A percentile compares a stretch with the other conserved stretches of the same genome.
These are phyloP conservation scores for Protonibea diacanthus DNA, from an alignment of 2,797 vertebrate species.

Conservation along the genomic window DNA sequence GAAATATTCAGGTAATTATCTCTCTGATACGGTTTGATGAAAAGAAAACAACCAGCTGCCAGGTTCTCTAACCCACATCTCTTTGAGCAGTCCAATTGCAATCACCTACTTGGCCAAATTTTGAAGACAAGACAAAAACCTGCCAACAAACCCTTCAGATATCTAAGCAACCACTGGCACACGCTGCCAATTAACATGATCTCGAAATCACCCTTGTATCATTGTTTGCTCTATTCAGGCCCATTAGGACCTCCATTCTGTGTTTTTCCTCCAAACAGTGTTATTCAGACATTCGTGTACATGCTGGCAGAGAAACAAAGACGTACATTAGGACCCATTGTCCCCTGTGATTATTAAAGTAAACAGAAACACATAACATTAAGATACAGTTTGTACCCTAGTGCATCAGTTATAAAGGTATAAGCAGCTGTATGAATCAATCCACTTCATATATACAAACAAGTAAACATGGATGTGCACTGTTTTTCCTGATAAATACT, in stretches of 20 bases:
- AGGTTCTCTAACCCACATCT: constrained; percentile 80
- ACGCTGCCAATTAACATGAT: constrained; percentile 79
- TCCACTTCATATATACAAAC: background rate
- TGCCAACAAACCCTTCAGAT: constrained; percentile 78
- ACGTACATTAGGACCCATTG: constrained; percentile 37
- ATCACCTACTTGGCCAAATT: constrained; percentile 83
- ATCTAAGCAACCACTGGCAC: constrained; percentile 81
- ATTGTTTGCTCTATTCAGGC: constrained; percentile 77
- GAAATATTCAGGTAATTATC: constrained; percentile 85
- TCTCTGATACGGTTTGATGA: constrained; percentile 83
- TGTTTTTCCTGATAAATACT: background rate
- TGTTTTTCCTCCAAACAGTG: constrained; percentile 79
- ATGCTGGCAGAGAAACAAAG: constrained; percentile 78
- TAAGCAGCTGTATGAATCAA: background rate
- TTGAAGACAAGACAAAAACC: constrained; percentile 73
- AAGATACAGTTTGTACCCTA: background rate
- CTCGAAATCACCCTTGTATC: constrained; percentile 70
- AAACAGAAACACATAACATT: constrained; percentile 77
- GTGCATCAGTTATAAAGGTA: constrained; percentile 4
- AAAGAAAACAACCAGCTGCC: constrained; percentile 80
- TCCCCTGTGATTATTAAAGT: constrained; percentile 73
- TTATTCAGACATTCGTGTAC: constrained; percentile 82
- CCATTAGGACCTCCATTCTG: constrained; percentile 78
- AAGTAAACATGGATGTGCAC: constrained; percentile 3
- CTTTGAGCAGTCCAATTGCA: constrained; percentile 74